phyloP scores from a whole-genome alignment of 2,113 vertebrate genomes.

The Spizaetus ornatus region DNA sequence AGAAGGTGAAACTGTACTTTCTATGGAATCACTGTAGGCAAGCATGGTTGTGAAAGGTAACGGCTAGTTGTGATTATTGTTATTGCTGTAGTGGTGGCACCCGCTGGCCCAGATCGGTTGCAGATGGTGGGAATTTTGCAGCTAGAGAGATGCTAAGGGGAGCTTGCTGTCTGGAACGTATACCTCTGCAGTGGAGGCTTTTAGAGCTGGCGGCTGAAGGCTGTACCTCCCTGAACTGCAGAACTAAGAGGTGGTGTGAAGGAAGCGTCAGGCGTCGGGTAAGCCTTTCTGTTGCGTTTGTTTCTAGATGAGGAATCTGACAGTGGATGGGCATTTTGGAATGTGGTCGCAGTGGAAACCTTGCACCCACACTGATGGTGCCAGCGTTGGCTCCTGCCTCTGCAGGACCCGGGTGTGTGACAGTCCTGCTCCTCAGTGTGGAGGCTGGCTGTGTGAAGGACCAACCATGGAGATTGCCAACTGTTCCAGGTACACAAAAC shows the following conservation, averaged over 20 bases:
- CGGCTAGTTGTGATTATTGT: not conserved
- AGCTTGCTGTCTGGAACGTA: not conserved
- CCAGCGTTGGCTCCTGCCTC: conserved; percentile 81
- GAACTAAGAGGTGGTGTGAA: not conserved
- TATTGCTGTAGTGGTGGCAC: not conserved
- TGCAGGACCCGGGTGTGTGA: conserved; percentile 90
- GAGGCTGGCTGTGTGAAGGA: conserved; percentile 88
- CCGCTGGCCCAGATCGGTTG: not conserved
- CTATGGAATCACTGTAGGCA: not conserved
- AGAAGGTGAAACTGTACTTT: not conserved
- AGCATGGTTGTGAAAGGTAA: not conserved
- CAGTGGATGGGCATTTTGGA: conserved; percentile 87
- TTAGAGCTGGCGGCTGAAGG: not conserved
- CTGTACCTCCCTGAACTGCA: not conserved
- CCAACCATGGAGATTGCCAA: conserved; percentile 90
- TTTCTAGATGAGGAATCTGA: conserved; percentile 88
- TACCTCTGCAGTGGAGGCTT: not conserved
- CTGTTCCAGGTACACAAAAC: conserved; percentile 86
- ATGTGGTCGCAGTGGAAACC: conserved; percentile 85
- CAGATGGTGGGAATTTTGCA: not conserved
- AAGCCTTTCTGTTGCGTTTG: not conserved
- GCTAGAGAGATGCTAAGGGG: not conserved
- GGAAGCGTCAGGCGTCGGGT: not conserved
- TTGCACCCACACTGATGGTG: conserved; percentile 84
- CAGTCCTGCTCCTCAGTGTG: conserved; percentile 88